phyloP scores from a whole-genome alignment of 2,797 vertebrate species.

The Ctenochaetus hawaiiensis region DNA sequence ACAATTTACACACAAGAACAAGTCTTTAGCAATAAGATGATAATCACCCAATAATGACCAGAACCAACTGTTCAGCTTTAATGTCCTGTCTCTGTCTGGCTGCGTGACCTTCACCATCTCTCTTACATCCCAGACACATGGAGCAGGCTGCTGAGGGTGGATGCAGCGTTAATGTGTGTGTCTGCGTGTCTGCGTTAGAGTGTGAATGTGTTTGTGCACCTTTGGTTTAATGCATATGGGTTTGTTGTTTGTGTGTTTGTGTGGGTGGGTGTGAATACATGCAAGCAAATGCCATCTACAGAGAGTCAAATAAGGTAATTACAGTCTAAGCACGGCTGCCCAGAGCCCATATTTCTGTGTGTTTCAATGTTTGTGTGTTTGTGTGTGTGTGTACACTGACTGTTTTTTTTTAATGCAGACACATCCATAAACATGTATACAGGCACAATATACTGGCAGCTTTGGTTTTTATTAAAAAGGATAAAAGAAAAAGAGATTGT shows the following conservation, averaged over 20 bases:
- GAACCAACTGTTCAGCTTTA: constrained; percentile 31
- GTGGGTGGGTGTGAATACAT: constrained; percentile 29
- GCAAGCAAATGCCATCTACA: constrained; percentile 35
- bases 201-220: constrained; percentile 9
- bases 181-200: neutral
- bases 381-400: neutral
- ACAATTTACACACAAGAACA: neutral
- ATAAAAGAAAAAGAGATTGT: neutral
- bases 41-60: constrained; percentile 17
- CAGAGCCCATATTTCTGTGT: neutral
- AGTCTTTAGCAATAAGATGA: neutral
- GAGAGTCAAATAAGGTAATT: constrained; percentile 45
- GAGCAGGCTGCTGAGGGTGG: constrained; percentile 12
- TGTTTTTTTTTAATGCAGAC: neutral
- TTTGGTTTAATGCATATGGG: constrained; percentile 35
- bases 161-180: neutral
- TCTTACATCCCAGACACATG: constrained; percentile 22
- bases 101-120: constrained; percentile 37
- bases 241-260: constrained; percentile 36
- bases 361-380: too few relatives aligned
- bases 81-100: constrained; percentile 9
- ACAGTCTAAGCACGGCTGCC: constrained; percentile 3
- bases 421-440: neutral
- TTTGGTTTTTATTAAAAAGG: neutral
- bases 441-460: constrained; percentile 5